Base-by-base conservation (phyloP, 2,797 vertebrate genomes). In the Muscicapa comitata region DNA sequence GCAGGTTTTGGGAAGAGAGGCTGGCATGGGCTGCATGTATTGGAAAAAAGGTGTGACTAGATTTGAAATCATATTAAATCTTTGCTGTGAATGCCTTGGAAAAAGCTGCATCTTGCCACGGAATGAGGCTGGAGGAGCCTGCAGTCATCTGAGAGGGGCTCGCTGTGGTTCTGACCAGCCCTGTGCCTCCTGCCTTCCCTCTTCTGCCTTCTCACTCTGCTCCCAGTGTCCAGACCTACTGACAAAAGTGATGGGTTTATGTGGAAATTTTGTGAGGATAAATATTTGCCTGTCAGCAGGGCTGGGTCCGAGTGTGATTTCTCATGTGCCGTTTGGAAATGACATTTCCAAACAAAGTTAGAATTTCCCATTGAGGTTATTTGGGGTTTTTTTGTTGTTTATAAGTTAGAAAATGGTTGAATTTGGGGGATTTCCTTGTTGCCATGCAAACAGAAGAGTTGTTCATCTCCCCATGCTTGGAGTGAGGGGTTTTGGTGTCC, bases 251-350 rank as follows among this genome's bases (percentile, higher is more conserved):
- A 81, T 65, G 86, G 92, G 5, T 90, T 94, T 68, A 75, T 75
- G 94, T 92, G 94, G 95, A 88, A 94, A 84, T 84, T 88, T 17
- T 45, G 80, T n/a, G 77, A 81, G 91, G 77, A 84, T 96, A 94
- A 94, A 87, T 61, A 87, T 68, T 68, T 78, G 53, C 73, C 89
- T 93, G 94, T 96, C 93, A 65, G 91, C 91, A 58, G 2, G 4
- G 6, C 74, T 7, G 5, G 73, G 74, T 35, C 63, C 1, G 31
- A 54, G 87, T 2, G 7, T 61, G 81, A 85, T 93, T 95, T 93
- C 87, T 87, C 74, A 15, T 43, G 93, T 85, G 78, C 78, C 17
- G 1, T 43, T 89, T 87, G 71, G 87, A 88, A 90, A 93, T 75
- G 84, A 68, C 84, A 82, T 84, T 94, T 92, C 75, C 86, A 95